A percentile compares a stretch with the other conserved stretches of the same genome.
Evolutionary conservation across 1,140 invertebrate species (phyloP).

Genomic region (Cydia amplana): DNA sequence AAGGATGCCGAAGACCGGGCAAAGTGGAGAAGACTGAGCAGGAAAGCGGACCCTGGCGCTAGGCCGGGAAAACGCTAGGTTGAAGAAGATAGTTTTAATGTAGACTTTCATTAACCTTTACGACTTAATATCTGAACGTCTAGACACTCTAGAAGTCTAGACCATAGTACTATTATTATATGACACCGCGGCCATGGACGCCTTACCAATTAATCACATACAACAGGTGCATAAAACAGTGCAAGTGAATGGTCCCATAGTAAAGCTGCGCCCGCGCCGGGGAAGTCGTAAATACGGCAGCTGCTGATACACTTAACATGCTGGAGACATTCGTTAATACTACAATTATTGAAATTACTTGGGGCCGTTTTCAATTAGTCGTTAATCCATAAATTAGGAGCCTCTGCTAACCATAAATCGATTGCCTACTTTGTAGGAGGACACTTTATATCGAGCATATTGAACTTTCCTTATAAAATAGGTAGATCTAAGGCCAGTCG

Average conservation of each 20-base stretch:
- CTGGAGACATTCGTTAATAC: conserved; percentile 41
- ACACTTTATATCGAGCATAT: not conserved
- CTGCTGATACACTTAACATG: conserved; percentile 57
- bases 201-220: conserved; percentile 62
- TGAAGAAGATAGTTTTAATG: not conserved
- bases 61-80: too few relatives aligned
- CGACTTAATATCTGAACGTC: too few relatives aligned
- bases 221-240: conserved; percentile 61
- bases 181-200: conserved; percentile 51
- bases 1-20: too few relatives aligned
- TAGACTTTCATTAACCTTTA: not conserved
- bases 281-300: conserved; percentile 74
- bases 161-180: conserved; percentile 54
- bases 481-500: not conserved
- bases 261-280: conserved; percentile 53
- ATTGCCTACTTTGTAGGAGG: not conserved
- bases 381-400: conserved; percentile 17
- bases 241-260: conserved; percentile 44
- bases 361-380: conserved; percentile 9
- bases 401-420: conserved; percentile 3
- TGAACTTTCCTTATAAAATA: not conserved
- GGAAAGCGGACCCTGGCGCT: too few relatives aligned
- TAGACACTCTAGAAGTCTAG: too few relatives aligned
- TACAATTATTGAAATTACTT: conserved; percentile 47
- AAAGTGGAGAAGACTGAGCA: too few relatives aligned